Conservation (phyloP, 2,113 vertebrate genomes). For the Catagonus wagneri region DNA sequence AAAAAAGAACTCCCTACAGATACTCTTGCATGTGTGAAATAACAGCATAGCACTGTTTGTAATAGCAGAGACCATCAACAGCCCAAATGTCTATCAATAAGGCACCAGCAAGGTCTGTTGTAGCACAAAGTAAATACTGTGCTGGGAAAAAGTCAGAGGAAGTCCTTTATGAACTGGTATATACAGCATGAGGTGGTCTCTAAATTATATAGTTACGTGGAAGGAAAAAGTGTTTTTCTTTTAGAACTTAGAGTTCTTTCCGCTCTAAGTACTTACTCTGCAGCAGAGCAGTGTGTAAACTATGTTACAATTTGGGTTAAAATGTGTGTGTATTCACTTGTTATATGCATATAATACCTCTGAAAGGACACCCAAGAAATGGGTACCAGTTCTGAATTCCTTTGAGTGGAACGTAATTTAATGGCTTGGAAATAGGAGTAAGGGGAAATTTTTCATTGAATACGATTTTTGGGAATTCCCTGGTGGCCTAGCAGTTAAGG, state of each 20-base stretch:
- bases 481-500: too few species aligned
- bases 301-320: background rate
- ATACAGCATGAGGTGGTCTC: background rate
- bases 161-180: background rate
- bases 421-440: background rate
- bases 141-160: background rate
- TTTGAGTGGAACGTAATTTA: slow-evolving; percentile 32
- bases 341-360: background rate
- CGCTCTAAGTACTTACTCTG: too few species aligned
- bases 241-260: too few species aligned
- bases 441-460: background rate
- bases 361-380: background rate
- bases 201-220: background rate
- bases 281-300: background rate
- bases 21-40: background rate
- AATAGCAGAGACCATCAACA: background rate
- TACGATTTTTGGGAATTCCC: too few species aligned
- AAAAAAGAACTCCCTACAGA: too few species aligned
- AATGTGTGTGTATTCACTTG: background rate
- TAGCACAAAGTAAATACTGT: accelerated
- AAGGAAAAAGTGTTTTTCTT: background rate
- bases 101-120: background rate
- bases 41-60: background rate
- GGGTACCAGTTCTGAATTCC: background rate
- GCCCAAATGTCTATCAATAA: background rate